Conservation (phyloP, 2,113 vertebrate species). For the Pogona vitticeps region DNA sequence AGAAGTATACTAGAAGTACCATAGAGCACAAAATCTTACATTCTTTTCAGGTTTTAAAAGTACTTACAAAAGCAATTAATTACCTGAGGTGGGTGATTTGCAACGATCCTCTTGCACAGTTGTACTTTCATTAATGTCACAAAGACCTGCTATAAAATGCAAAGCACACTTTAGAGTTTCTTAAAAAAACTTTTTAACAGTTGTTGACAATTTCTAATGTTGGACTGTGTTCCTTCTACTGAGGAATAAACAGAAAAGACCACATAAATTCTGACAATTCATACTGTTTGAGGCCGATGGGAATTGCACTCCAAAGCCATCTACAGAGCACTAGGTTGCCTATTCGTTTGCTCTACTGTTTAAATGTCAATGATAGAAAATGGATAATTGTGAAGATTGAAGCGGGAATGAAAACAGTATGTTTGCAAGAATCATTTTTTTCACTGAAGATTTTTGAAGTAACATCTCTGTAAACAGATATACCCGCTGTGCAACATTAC, state of each 20-base stretch:
- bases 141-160: slow-evolving; percentile 84
- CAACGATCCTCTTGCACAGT: slow-evolving; percentile 93
- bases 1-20: background rate
- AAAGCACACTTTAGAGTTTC: slow-evolving; percentile 6
- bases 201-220: background rate
- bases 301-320: background rate
- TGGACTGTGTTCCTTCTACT: background rate
- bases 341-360: background rate
- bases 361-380: background rate
- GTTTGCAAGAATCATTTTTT: background rate
- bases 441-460: background rate
- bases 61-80: slow-evolving; percentile 65
- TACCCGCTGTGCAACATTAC: background rate
- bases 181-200: background rate
- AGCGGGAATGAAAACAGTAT: background rate
- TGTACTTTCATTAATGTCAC: slow-evolving; percentile 93
- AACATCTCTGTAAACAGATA: background rate
- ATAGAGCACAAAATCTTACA: background rate
- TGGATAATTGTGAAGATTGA: background rate
- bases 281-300: background rate
- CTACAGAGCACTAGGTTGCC: background rate
- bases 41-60: background rate
- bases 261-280: background rate
- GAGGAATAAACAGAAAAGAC: background rate
- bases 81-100: slow-evolving; percentile 99